These are phyloP conservation scores for Nebria salina DNA, from an alignment of 2,888 invertebrate genomes.

Conservation along the genomic window DNA sequence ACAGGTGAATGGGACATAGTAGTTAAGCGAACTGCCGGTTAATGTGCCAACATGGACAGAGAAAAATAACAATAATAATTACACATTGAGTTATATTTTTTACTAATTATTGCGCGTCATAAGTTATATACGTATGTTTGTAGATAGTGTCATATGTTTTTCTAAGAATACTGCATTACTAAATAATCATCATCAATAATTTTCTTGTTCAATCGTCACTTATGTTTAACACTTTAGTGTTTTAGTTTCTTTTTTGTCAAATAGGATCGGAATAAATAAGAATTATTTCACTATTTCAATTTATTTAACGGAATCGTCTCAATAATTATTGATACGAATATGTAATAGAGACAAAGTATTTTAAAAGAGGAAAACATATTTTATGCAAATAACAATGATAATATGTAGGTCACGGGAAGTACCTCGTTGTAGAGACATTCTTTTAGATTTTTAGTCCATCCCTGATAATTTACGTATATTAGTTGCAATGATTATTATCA, in stretches of 20 bases:
- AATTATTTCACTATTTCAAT: too few relatives aligned
- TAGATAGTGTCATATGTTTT: background rate
- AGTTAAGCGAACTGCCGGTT: constrained; percentile 30
- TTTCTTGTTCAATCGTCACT: too few relatives aligned
- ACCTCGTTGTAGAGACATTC: too few relatives aligned
- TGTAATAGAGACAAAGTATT: too few relatives aligned
- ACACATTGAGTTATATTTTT: background rate
- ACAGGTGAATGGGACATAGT: constrained; percentile 25
- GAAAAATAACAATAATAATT: background rate
- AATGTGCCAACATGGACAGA: constrained; percentile 34
- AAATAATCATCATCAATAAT: background rate
- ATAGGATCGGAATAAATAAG: too few relatives aligned
- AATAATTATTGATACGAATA: too few relatives aligned
- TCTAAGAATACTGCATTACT: background rate
- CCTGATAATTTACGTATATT: constrained; percentile 3
- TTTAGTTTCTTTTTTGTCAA: too few relatives aligned
- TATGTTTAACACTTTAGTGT: too few relatives aligned
- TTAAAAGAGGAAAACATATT: too few relatives aligned
- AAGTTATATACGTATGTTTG: background rate
- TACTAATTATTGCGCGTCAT: background rate
- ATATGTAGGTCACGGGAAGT: too few relatives aligned
- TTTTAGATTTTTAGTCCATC: background rate
- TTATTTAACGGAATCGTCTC: too few relatives aligned
- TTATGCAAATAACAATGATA: too few relatives aligned
- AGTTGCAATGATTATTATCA: background rate